Percentiles rank a stretch among this genome's conserved stretches.
These are phyloP conservation scores for Drosophila serrata DNA, from an alignment of 1,140 invertebrate species.

Conservation along the genomic window DNA sequence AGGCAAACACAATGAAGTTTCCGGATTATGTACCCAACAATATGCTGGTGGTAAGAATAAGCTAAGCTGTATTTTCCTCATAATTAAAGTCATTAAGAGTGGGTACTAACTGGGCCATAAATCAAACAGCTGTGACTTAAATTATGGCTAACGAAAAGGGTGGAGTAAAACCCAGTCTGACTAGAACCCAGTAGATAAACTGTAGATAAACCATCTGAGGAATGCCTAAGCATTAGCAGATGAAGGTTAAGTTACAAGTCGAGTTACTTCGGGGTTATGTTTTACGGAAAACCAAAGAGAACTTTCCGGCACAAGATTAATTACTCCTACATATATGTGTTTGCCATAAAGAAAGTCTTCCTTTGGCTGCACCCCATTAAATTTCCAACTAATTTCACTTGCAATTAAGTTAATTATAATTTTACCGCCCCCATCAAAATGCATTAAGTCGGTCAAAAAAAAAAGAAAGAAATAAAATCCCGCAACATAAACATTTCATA, in stretches of 20 bases:
- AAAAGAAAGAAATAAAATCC: conserved; percentile 25
- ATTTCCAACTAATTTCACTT: conserved; percentile 76
- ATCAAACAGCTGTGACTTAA: conserved; percentile 58
- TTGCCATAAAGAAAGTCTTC: conserved; percentile 40
- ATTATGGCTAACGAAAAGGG: conserved; percentile 41
- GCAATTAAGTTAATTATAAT: conserved; percentile 82
- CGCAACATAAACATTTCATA: conserved; percentile 46
- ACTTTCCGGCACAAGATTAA: conserved; percentile 32
- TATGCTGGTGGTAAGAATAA: conserved; percentile 79
- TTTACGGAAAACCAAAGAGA: conserved; percentile 6
- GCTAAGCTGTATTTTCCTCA: conserved; percentile 33
- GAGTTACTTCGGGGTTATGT: conserved; percentile 22
- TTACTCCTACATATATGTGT: conserved; percentile 12
- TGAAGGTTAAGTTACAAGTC: conserved; percentile 23
- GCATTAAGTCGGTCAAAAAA: conserved; percentile 57
- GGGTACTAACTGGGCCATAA: conserved; percentile 58
- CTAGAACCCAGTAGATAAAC: conserved; percentile 17
- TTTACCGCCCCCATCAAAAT: conserved; percentile 59
- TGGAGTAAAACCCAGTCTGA: conserved; percentile 14
- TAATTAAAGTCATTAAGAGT: conserved; percentile 56
- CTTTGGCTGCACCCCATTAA: conserved; percentile 67
- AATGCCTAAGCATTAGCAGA: conserved; percentile 16
- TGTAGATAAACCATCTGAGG: conserved; percentile 35
- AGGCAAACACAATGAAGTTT: conserved; percentile 76
- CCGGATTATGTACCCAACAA: conserved; percentile 83